Conservation (phyloP, 1,140 invertebrate genomes). For the Spodoptera litura region DNA sequence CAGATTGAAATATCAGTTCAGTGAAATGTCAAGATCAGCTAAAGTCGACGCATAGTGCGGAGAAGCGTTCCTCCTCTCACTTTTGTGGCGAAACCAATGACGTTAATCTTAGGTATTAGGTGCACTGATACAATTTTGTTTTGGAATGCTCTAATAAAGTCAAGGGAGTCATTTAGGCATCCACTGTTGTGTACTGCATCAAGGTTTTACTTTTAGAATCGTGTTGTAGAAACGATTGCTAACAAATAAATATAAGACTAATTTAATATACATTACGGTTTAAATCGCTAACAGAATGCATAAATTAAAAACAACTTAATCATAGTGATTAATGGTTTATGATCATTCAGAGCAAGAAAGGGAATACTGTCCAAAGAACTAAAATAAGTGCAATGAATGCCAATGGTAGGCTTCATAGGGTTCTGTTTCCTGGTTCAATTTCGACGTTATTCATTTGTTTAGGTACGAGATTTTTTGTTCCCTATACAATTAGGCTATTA, state of each 20-base stretch:
- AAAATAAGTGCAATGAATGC: no score
- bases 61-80: constrained; percentile 40
- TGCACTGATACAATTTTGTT: constrained; percentile 30
- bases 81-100: constrained; percentile 41
- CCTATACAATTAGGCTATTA: no score
- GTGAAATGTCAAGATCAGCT: constrained; percentile 48
- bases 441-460: no score
- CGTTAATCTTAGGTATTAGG: constrained; percentile 1
- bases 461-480: no score
- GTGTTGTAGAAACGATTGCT: not conserved
- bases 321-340: no score
- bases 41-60: constrained; percentile 29
- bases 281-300: not conserved
- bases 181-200: not conserved
- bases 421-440: no score
- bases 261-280: not conserved
- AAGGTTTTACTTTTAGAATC: not conserved
- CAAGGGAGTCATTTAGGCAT: constrained; percentile 7
- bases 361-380: no score
- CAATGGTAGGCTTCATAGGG: no score
- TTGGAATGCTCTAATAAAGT: constrained; percentile 6
- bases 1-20: constrained; percentile 48
- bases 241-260: not conserved
- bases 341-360: no score
- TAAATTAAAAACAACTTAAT: no score